Evolutionary conservation across 2,113 vertebrate genomes (phyloP).

Genomic region (Terrapene triunguis): DNA sequence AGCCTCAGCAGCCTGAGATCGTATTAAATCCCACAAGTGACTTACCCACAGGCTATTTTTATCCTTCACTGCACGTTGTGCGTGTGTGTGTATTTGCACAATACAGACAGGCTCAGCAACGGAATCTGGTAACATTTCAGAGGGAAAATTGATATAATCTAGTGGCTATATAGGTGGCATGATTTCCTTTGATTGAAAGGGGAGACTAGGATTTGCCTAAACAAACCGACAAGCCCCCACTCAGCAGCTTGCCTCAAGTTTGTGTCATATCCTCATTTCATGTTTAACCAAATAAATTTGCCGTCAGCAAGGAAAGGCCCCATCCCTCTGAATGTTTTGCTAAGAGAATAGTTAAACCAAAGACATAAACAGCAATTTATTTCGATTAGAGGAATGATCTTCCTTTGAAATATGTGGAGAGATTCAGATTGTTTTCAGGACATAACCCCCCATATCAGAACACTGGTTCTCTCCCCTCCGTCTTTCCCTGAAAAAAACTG

Average conservation of each 20-base stretch:
- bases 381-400: background rate
- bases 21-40: conserved; percentile 52
- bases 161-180: conserved; percentile 57
- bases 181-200: conserved; percentile 61
- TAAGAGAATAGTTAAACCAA: background rate
- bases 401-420: background rate
- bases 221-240: background rate
- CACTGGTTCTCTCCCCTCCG: background rate
- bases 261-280: background rate
- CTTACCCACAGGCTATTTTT: conserved; percentile 65
- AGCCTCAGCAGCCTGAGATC: conserved; percentile 42
- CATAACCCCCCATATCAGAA: background rate
- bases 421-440: background rate
- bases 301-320: background rate
- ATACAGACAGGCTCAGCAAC: conserved; percentile 53
- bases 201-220: conserved; percentile 44
- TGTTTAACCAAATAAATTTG: background rate
- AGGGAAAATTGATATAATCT: conserved; percentile 75
- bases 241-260: background rate
- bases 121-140: conserved; percentile 44
- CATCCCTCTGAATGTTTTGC: background rate
- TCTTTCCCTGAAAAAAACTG: background rate
- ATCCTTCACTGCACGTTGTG: conserved; percentile 18
- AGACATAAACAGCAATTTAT: background rate
- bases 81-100: conserved; percentile 47